Conservation (phyloP, 2,113 vertebrate species). For the human region GRCh38 chr4:185084001-185084500, state of each 20-base stretch:
- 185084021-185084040: background rate
- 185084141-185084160: background rate
- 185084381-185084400: background rate
- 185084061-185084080: conserved; percentile 13
- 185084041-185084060: background rate
- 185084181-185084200: background rate
- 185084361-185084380: background rate
- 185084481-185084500: conserved; percentile 23
- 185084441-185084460: background rate
- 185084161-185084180: background rate
- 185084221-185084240: background rate
- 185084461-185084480: background rate
- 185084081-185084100: background rate
- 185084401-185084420: background rate
- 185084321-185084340: background rate
- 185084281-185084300: background rate
- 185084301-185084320: background rate
- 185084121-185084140: background rate
- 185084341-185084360: background rate
- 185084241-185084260: background rate
- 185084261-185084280: background rate
- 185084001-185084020: background rate
- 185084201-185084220: background rate
- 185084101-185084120: background rate
- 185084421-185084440: background rate